These are phyloP conservation scores for Molorchus minor DNA, from an alignment of 2,888 invertebrate species.

Conservation along the genomic window DNA sequence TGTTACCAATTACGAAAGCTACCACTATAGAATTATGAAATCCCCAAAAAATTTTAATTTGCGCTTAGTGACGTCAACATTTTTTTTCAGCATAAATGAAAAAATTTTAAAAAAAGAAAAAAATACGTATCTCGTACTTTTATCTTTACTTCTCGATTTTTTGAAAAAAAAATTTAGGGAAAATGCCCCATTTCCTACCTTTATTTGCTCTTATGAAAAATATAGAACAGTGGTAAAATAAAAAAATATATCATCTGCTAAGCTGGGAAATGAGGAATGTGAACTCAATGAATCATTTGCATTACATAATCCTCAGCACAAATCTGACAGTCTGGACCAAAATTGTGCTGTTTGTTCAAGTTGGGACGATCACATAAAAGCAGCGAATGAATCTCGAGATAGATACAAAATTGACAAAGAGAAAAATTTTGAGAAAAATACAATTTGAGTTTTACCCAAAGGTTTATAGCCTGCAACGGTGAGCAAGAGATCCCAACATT, in stretches of 20 bases:
- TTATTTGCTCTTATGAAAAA: conserved; percentile 7
- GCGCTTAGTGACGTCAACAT: no score
- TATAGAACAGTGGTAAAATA: not conserved
- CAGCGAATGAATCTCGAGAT: not conserved
- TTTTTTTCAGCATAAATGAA: no score
- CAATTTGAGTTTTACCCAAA: conserved; percentile 3
- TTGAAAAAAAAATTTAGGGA: no score
- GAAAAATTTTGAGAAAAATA: conserved; percentile 7
- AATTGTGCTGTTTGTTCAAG: conserved; percentile 3
- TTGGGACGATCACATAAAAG: conserved; percentile 6
- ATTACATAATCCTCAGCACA: conserved; percentile 4
- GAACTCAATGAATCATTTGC: not conserved
- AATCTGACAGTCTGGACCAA: conserved; percentile 5
- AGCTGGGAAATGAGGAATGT: conserved; percentile 2
- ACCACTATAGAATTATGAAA: no score
- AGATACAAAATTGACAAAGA: conserved; percentile 5
- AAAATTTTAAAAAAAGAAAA: no score
- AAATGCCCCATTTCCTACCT: conserved; percentile 10
- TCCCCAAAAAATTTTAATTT: no score
- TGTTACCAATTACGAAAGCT: no score
- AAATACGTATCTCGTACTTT: no score
- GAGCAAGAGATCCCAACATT: conserved; percentile 1
- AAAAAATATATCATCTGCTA: conserved; percentile 3
- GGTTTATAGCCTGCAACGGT: conserved; percentile 4
- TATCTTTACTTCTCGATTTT: no score